Evolutionary conservation across 23 tunicate species (phyloP).

Genomic region (Halocynthia aurantium): DNA sequence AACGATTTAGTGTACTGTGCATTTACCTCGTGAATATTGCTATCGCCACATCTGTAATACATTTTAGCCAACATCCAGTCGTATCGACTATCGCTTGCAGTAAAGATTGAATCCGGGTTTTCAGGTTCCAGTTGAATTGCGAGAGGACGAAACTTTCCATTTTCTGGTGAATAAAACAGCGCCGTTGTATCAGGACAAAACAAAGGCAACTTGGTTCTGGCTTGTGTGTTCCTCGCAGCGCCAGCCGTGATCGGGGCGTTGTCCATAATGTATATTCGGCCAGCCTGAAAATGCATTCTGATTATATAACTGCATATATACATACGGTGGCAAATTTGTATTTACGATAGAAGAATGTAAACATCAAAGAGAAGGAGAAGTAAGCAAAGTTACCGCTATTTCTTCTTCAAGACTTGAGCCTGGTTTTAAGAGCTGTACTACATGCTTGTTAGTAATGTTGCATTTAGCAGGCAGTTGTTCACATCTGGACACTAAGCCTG

Average conservation of each 20-base stretch:
- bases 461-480: slow-evolving; percentile 16
- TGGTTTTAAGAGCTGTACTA: not conserved
- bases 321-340: no score
- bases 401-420: slow-evolving; percentile 17
- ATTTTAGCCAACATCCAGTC: slow-evolving; percentile 57
- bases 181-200: slow-evolving; percentile 29
- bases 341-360: no score
- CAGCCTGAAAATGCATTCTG: slow-evolving; percentile 7
- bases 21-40: slow-evolving; percentile 24
- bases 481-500: slow-evolving; percentile 12
- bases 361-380: no score
- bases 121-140: slow-evolving; percentile 46
- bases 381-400: slow-evolving; percentile 8
- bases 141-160: slow-evolving; percentile 40
- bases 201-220: not conserved
- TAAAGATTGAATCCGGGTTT: slow-evolving; percentile 23
- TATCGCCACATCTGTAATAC: slow-evolving; percentile 30
- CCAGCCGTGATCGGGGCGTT: slow-evolving; percentile 1
- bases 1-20: not conserved
- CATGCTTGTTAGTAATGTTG: slow-evolving; percentile 26
- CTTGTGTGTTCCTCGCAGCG: slow-evolving; percentile 9
- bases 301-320: no score
- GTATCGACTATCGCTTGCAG: slow-evolving; percentile 19
- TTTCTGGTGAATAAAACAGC: slow-evolving; percentile 13
- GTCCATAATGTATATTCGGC: slow-evolving; percentile 30